Evolutionary conservation across 1,140 invertebrate genomes (phyloP).

Genomic region (Metopolophium dirhodum): DNA sequence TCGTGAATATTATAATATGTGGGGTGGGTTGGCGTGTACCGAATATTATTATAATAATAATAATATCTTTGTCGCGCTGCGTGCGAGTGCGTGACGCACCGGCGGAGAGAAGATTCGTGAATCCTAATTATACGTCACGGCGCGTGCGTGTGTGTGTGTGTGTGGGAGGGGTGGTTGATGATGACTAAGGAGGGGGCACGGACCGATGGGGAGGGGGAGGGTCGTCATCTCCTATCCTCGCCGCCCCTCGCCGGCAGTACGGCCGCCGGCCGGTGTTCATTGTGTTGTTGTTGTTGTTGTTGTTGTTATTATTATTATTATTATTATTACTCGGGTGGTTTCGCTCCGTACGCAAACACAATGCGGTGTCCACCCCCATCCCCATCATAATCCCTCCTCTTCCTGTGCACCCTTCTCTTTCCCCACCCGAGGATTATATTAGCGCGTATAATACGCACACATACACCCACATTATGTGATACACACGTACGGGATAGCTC

Average conservation of each 20-base stretch:
- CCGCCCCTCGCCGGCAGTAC: background rate
- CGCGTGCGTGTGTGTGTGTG: background rate
- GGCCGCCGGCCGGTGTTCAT: background rate
- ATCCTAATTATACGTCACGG: conserved; percentile 15
- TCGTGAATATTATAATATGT: background rate
- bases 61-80: background rate
- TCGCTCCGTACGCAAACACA: background rate
- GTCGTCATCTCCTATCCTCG: background rate
- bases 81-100: background rate
- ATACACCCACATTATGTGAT: background rate
- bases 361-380: background rate
- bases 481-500: background rate
- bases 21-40: background rate
- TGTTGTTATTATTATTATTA: background rate
- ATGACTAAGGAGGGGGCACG: background rate
- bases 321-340: conserved; percentile 24
- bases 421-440: background rate
- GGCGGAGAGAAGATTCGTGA: background rate
- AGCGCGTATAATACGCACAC: background rate
- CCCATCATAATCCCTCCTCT: no score
- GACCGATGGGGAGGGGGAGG: background rate
- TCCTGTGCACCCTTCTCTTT: background rate
- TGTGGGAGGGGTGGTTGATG: background rate
- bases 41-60: background rate
- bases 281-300: conserved; percentile 19